A percentile compares a stretch with the other conserved stretches of the same genome.
These are phyloP conservation scores for Fopius arisanus DNA, from an alignment of 1,140 invertebrate genomes.

Conservation along the genomic window DNA sequence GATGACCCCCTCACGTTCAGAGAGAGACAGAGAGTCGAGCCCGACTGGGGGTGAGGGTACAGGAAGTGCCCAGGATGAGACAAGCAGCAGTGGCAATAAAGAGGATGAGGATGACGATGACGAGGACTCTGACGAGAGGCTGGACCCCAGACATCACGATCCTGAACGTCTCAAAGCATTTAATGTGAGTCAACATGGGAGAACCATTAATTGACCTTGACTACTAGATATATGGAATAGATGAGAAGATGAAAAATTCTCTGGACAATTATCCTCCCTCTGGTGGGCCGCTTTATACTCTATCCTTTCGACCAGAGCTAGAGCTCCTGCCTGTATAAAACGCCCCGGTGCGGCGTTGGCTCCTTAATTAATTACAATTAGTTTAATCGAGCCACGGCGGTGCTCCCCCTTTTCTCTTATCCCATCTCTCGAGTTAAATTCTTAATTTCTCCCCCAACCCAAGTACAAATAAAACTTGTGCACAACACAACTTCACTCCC, in stretches of 20 bases:
- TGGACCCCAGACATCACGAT: conserved; percentile 88
- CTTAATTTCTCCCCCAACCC: conserved; percentile 49
- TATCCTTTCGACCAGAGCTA: not conserved
- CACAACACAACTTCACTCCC: not conserved
- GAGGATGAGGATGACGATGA: conserved; percentile 94
- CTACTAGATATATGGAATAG: not conserved
- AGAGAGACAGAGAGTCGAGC: conserved; percentile 72
- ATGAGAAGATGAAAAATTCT: not conserved
- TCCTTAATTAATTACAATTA: conserved; percentile 64
- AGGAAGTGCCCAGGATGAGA: conserved; percentile 87
- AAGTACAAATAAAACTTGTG: conserved; percentile 1
- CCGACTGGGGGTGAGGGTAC: conserved; percentile 67
- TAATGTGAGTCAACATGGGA: conserved; percentile 77
- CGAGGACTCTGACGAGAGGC: conserved; percentile 89
- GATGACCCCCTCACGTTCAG: conserved; percentile 62
- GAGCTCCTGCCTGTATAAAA: not conserved
- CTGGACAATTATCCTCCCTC: not conserved
- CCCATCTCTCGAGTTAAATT: conserved; percentile 41
- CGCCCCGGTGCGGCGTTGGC: conserved; percentile 25
- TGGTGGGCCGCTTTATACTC: not conserved
- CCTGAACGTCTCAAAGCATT: conserved; percentile 96
- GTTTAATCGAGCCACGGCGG: conserved; percentile 52
- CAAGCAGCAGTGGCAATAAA: conserved; percentile 87
- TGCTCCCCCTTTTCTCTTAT: conserved; percentile 35
- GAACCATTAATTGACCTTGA: not conserved